Evolutionary conservation across 2,113 vertebrate genomes (phyloP).

Genomic region (Ctenodactylus gundi): DNA sequence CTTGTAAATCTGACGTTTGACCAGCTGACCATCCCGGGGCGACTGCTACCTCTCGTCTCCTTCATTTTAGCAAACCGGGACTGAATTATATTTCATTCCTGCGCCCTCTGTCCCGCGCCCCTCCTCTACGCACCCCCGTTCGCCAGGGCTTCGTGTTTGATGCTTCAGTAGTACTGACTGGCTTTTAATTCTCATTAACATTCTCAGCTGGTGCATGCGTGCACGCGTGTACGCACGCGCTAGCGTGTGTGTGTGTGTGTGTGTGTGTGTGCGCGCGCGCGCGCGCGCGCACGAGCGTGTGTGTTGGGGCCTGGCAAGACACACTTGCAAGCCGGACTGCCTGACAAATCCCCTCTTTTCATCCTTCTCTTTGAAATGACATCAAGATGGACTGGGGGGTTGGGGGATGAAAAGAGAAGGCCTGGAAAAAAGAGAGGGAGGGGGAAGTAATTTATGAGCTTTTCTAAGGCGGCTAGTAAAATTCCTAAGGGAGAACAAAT

Average conservation of each 20-base stretch:
- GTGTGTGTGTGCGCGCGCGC: background rate
- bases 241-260: conserved; percentile 40
- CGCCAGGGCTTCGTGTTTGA: conserved; percentile 54
- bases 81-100: conserved; percentile 50
- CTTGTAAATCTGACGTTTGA: conserved; percentile 56
- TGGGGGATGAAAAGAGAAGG: background rate
- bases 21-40: conserved; percentile 57
- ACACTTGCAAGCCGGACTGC: conserved; percentile 65
- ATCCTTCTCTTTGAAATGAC: conserved; percentile 76
- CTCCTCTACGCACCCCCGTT: background rate
- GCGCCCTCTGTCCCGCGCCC: background rate
- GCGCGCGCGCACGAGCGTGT: background rate
- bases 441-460: conserved; percentile 81
- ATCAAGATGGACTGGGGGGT: conserved; percentile 67
- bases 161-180: conserved; percentile 63
- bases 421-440: conserved; percentile 73
- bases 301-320: conserved; percentile 45
- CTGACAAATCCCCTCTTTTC: conserved; percentile 69
- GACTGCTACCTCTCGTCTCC: conserved; percentile 31
- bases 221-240: background rate
- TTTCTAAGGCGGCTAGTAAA: conserved; percentile 81
- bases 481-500: conserved; percentile 83
- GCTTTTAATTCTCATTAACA: conserved; percentile 80
- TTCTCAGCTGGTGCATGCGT: conserved; percentile 58
- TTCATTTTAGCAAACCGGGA: conserved; percentile 63